phyloP scores from a whole-genome alignment of 2,888 invertebrate species.

The Leucophenga maculata region DNA sequence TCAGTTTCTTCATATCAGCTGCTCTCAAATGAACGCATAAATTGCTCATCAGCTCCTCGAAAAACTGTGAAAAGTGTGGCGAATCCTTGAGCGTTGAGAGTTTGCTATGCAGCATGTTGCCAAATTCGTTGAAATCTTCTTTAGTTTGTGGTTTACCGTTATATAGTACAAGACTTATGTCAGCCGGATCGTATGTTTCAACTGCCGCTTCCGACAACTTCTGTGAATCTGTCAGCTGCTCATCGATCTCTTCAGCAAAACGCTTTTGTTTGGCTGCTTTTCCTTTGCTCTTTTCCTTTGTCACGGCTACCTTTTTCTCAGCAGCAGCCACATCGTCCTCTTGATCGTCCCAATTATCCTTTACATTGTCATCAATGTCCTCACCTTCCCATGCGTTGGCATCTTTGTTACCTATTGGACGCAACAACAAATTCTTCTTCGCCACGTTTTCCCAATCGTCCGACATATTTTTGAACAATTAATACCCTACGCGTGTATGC shows the following conservation, averaged over 20 bases:
- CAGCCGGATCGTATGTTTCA: slow-evolving; percentile 76
- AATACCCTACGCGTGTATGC: no score
- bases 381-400: slow-evolving; percentile 90
- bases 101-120: slow-evolving; percentile 81
- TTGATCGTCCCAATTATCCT: slow-evolving; percentile 97
- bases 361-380: slow-evolving; percentile 89
- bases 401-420: slow-evolving; percentile 76
- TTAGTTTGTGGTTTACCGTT: slow-evolving; percentile 81
- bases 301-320: slow-evolving; percentile 75
- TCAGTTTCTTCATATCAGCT: slow-evolving; percentile 87
- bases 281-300: slow-evolving; percentile 79
- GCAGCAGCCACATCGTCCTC: slow-evolving; percentile 83
- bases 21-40: slow-evolving; percentile 83
- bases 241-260: no score
- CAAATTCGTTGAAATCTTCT: slow-evolving; percentile 86
- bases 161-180: no score
- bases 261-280: no score
- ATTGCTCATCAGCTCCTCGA: slow-evolving; percentile 85
- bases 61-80: slow-evolving; percentile 82
- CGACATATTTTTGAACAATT: no score
- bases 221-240: slow-evolving; percentile 74
- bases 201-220: slow-evolving; percentile 75
- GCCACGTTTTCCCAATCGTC: slow-evolving; percentile 47
- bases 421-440: slow-evolving; percentile 79
- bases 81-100: slow-evolving; percentile 77